These are phyloP conservation scores for Anticlea derivata DNA, from an alignment of 2,888 invertebrate genomes.

Conservation along the genomic window DNA sequence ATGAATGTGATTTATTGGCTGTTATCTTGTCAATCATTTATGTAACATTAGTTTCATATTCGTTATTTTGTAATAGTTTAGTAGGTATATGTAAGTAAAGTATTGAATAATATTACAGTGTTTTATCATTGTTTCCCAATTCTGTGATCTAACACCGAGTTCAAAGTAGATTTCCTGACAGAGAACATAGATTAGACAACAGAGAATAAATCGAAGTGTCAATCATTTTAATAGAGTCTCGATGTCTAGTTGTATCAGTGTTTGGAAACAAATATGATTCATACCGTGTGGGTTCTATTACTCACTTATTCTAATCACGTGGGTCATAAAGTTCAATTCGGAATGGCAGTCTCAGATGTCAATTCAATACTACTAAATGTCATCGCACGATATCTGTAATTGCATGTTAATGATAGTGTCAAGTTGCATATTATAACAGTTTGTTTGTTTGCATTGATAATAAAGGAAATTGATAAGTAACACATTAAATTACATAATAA, in stretches of 20 bases:
- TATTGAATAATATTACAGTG: slow-evolving; percentile 13
- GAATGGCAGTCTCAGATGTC: slow-evolving; percentile 3
- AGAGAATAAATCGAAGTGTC: slow-evolving; percentile 20
- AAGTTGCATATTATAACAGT: slow-evolving; percentile 28
- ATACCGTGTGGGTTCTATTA: slow-evolving; percentile 14
- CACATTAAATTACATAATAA: no score
- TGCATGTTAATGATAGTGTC: slow-evolving; percentile 26
- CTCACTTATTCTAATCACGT: slow-evolving; percentile 11
- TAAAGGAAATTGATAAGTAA: slow-evolving; percentile 22
- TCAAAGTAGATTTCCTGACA: slow-evolving; percentile 7
- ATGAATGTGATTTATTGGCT: slow-evolving; percentile 28
- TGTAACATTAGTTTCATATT: slow-evolving; percentile 21
- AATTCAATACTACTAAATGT: slow-evolving; percentile 25
- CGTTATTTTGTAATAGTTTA: slow-evolving; percentile 13
- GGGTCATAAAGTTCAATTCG: slow-evolving; percentile 20
- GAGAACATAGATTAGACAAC: slow-evolving; percentile 7
- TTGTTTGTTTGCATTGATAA: slow-evolving; percentile 26
- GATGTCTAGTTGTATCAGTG: slow-evolving; percentile 10
- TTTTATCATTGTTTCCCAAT: slow-evolving; percentile 16
- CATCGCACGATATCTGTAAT: slow-evolving; percentile 37
- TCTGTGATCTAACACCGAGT: slow-evolving; percentile 13
- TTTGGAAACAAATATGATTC: slow-evolving; percentile 29
- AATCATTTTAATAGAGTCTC: slow-evolving; percentile 24
- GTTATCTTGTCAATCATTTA: slow-evolving; percentile 36
- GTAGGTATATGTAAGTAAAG: neutral